Base-by-base conservation (phyloP, 2,797 vertebrate genomes). In the Notolabrus celidotus region DNA sequence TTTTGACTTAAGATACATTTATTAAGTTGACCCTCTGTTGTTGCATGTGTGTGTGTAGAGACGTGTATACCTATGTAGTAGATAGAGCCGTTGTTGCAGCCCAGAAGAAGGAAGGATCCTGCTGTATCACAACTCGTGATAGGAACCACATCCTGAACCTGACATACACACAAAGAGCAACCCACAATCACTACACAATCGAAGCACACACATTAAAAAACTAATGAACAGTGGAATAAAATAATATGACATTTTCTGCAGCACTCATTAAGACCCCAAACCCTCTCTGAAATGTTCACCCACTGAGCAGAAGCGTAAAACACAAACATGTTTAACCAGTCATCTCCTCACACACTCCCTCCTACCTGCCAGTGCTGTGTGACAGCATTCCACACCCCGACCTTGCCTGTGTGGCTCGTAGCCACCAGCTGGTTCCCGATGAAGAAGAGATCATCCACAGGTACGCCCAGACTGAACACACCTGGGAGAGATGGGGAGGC, bases 301-400 rank as follows among this genome's bases (percentile, higher is more conserved):
- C 20, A 29, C 41, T 25, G 4, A 31, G n/a, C n/a, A 20, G 63
- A 67, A 41, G 4, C 54, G 12, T n/a, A 6, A 31, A 36, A 43
- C 45, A 19, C 4, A 11, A 19, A 69, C 49, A 51, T 23, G 25
- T 31, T 51, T n/a, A 31, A 56, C 7, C 19, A 12, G 14, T 16
- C 49, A 7, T 43, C 29, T 3, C 53, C n/a, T 7, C 33, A 38
- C 20, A 58, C 29, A 11, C 49, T 52, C 27, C 23, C 5, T 38
- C 72, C 29, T 67, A 98, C 98, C 96, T 99, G 98, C 98, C 97
- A 99, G 77, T 99, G 97, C 81, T 99, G 97, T 27, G 98, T 99
- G 88, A 99, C 97, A 0, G 98, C 98, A 0, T 99, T 99, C 98
- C 98, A 99, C 63, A 99, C 97, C n/a, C 98, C 98, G 6, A 99